Percentiles rank a stretch among this genome's conserved stretches.
phyloP scores from a whole-genome alignment of 2,113 vertebrate species.

The Embiotoca jacksoni region DNA sequence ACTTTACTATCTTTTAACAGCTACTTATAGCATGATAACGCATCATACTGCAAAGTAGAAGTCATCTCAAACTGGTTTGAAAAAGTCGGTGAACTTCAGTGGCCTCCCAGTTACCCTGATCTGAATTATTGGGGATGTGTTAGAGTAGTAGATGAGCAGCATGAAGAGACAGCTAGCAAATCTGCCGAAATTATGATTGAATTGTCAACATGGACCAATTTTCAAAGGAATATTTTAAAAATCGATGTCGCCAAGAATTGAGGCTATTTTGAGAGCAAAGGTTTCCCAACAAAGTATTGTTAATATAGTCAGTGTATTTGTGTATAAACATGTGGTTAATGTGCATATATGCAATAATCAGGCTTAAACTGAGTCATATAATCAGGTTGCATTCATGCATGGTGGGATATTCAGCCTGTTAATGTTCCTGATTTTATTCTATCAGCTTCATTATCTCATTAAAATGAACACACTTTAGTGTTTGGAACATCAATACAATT shows the following conservation, averaged over 20 bases:
- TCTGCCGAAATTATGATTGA: not conserved
- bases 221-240: not conserved
- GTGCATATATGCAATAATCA: not conserved
- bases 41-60: too few species aligned
- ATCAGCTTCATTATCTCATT: slow-evolving; percentile 1
- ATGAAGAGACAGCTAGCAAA: too few species aligned
- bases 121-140: too few species aligned
- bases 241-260: not conserved
- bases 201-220: not conserved
- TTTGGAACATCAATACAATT: not conserved
- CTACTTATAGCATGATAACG: too few species aligned
- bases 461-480: not conserved
- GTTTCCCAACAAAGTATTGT: not conserved
- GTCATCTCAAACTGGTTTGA: too few species aligned
- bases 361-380: not conserved
- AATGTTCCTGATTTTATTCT: not conserved
- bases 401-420: slow-evolving; percentile 1
- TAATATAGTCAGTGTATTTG: not conserved
- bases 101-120: too few species aligned
- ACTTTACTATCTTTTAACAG: too few species aligned
- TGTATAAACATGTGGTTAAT: not conserved
- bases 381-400: not conserved
- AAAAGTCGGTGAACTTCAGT: too few species aligned
- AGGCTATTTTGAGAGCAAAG: not conserved
- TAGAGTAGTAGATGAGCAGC: too few species aligned